Base-by-base conservation (phyloP, 2,888 invertebrate genomes). In the Nudaria mundana region DNA sequence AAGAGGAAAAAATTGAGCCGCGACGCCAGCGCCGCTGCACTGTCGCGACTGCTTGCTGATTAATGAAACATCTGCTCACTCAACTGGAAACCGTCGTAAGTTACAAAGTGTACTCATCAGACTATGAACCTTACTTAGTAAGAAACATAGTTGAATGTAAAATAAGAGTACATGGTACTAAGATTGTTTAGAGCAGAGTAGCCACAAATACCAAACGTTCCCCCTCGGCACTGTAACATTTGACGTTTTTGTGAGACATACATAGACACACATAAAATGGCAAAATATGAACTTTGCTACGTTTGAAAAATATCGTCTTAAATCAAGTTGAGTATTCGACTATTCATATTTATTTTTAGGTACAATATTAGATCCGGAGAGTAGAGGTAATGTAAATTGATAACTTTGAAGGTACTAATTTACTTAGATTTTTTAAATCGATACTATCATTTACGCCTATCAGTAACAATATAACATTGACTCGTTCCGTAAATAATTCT, bases 171-270 rank as follows among this genome's bases (percentile, higher is more conserved):
- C 1, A 12, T 2, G 14, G n/a, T 12, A 49, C 35, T 41, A 76
- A 48, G 14, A 49, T 25, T 50, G 3, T 56, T 69, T 48, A 2
- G 11, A 22, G 18, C 23, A 40, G 35, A 12, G n/a, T 8, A 32
- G 55, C 71, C 67, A 71, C 76, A 82, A 85, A 86, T 85, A 86
- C 82, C 84, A 83, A 87, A 81, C 81, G 78, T 81, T 85, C 82
- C 85, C 86, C 87, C 85, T 84, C 83, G 74, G 71, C 81, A 73
- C 77, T 80, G 81, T 85, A 86, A 82, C 86, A 85, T 88, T 88
- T 88, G 87, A 85, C 85, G 84, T 86, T 83, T 86, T 85, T 84
- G 84, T 82, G 77, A 80, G 74, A 77, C 76, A 71, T 66, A 81
- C 70, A 74, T 76, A 83, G n/a, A n/a, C 75, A 76, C 75, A 76